Evolutionary conservation across 2,113 vertebrate genomes (phyloP), one percentile per base, ranked within the genome.

Genomic region (Galbula dea): DNA sequence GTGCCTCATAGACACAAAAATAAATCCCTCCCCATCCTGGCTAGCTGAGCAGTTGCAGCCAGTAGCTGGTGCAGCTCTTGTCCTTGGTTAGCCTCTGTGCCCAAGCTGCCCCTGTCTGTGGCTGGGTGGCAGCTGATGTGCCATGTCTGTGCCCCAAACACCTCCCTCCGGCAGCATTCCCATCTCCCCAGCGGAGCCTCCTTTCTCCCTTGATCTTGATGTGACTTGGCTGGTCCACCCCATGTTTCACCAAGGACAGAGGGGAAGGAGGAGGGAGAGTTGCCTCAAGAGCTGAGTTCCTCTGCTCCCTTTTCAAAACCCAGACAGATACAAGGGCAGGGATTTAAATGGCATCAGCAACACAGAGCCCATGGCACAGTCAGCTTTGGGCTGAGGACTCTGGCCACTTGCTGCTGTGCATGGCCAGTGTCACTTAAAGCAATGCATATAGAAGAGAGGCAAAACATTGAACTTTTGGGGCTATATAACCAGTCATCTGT

Each of bases 1-100:
- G 23, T 63, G 39, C 80, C 26, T 77, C 34, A 67, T 73, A 48
- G 11, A 43, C 27, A 46, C 49, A 52, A 57, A 30, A 21, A 7
- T 16, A 57, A 67, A 72, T 41, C 63, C 51, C 46, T 49, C 32
- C 41, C 43, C 10, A 5, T 7, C 26, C 51, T 15, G 16, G 37
- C 84, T 63, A 39, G 66, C 74, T 72, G 84, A 74, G 91, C 77
- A 84, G 45, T 32, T 54, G 48, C 24, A 72, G 81, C 45, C 80
- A 49, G 52, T n/a, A 62, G 80, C 84, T 81, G 88, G 88, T 76
- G 58, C 77, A 66, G 71, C 90, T 88, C 43, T 54, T 78, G 78
- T 71, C 81, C 84, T 91, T 32, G 77, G 21, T 45, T 63, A 58
- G 84, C 82, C 74, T 36, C 81, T 67, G 73, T 39, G 37, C 46